phyloP scores from a whole-genome alignment of 2,113 vertebrate species.

The Ophthalmolycus amberensis region DNA sequence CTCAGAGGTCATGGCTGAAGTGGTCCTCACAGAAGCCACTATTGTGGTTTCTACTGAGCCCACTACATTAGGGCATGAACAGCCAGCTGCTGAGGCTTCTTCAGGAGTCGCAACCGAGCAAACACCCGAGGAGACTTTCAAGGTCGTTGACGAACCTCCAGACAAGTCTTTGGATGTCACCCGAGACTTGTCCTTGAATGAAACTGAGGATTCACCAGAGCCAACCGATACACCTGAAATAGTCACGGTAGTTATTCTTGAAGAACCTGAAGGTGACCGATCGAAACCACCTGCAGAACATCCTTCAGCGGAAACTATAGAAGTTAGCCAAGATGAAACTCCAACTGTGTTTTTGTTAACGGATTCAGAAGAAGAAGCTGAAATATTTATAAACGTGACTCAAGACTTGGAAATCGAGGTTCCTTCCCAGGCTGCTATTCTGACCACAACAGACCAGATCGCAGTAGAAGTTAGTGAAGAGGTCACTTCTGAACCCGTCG shows the following conservation, averaged over 20 bases:
- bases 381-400: conserved; percentile 4
- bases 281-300: not conserved
- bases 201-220: not conserved
- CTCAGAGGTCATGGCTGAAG: conserved; percentile 4
- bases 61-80: not conserved
- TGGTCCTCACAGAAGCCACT: conserved; percentile 19
- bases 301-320: conserved; percentile 13
- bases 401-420: conserved; percentile 20
- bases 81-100: not conserved
- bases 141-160: not conserved
- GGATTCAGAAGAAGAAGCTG: conserved; percentile 17
- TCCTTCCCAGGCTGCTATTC: conserved; percentile 8
- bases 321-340: not conserved
- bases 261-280: conserved; percentile 10
- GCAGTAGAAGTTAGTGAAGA: not conserved
- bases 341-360: conserved; percentile 23
- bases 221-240: not conserved
- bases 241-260: not conserved
- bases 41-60: conserved; percentile 23
- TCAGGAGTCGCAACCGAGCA: not conserved
- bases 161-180: conserved; percentile 30
- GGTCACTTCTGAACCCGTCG: conserved; percentile 25
- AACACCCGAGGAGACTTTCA: not conserved
- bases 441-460: not conserved
- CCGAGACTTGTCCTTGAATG: not conserved